Percentiles rank a stretch among this genome's conserved stretches.
Conservation (phyloP, 2,113 vertebrate species). For the Leptosomus discolor region DNA sequence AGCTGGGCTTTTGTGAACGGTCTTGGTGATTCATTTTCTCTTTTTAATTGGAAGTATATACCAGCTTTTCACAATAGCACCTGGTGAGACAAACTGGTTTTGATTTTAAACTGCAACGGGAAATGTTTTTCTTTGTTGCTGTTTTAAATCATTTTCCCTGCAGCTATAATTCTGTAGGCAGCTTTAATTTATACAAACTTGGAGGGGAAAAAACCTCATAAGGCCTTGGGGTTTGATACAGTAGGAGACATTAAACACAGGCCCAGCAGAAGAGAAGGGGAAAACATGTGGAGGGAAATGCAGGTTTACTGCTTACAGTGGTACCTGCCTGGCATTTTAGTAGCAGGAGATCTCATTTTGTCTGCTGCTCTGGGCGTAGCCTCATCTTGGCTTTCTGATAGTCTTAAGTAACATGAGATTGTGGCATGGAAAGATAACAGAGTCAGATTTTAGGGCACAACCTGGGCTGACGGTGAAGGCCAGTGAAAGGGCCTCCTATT, state of each 20-base stretch:
- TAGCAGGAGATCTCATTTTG: not conserved
- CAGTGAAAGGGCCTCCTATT: not conserved
- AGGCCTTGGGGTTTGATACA: not conserved
- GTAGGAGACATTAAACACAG: not conserved
- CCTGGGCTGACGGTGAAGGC: not conserved
- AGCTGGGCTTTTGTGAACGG: not conserved
- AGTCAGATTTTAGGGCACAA: not conserved
- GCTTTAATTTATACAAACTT: not conserved
- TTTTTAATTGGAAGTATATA: not conserved
- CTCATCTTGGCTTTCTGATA: not conserved
- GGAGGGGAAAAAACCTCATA: accelerated
- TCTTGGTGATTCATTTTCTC: not conserved
- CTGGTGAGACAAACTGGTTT: not conserved
- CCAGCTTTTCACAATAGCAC: not conserved
- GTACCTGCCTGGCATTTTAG: not conserved
- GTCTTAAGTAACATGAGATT: not conserved
- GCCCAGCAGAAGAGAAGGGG: not conserved
- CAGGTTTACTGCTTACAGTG: not conserved
- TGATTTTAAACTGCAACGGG: not conserved
- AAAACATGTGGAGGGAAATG: not conserved
- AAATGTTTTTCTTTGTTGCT: not conserved
- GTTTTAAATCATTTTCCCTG: not conserved
- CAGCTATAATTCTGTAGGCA: not conserved
- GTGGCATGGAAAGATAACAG: not conserved
- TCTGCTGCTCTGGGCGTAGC: not conserved